A percentile compares a stretch with the other conserved stretches of the same genome.
phyloP scores from a whole-genome alignment of 2,113 vertebrate species.

The Zapornia atra region DNA sequence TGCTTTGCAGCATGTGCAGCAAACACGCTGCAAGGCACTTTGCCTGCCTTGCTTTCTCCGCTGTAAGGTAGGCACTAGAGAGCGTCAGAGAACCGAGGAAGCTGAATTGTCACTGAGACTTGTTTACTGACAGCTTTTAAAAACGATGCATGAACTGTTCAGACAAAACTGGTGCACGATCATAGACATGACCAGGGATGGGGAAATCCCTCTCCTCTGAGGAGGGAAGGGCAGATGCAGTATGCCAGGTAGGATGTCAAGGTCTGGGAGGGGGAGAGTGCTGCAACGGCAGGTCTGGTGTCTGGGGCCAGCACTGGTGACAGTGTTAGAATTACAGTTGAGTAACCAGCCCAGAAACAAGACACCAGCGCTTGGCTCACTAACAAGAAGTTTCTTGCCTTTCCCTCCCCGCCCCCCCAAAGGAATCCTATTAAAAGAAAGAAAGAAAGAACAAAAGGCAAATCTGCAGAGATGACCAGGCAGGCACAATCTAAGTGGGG shows the following conservation, averaged over 20 bases:
- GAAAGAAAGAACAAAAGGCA: not conserved
- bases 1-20: not conserved
- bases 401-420: not conserved
- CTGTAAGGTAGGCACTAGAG: slow-evolving; percentile 36
- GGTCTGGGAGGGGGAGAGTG: fast-evolving
- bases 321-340: not conserved
- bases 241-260: not conserved
- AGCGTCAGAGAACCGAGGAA: slow-evolving; percentile 53
- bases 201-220: not conserved
- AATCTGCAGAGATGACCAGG: not conserved
- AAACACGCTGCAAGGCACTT: not conserved
- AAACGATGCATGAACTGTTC: not conserved
- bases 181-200: not conserved
- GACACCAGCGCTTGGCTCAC: not conserved
- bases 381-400: not conserved
- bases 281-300: not conserved
- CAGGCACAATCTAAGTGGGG: not conserved
- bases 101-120: not conserved
- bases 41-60: not conserved
- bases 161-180: not conserved
- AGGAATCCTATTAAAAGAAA: not conserved
- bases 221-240: not conserved
- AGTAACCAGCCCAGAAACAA: not conserved
- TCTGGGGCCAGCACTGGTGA: not conserved
- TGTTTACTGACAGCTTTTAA: slow-evolving; percentile 8